Conservation (phyloP, 2,888 invertebrate genomes). For the Eupithecia tripunctaria region DNA sequence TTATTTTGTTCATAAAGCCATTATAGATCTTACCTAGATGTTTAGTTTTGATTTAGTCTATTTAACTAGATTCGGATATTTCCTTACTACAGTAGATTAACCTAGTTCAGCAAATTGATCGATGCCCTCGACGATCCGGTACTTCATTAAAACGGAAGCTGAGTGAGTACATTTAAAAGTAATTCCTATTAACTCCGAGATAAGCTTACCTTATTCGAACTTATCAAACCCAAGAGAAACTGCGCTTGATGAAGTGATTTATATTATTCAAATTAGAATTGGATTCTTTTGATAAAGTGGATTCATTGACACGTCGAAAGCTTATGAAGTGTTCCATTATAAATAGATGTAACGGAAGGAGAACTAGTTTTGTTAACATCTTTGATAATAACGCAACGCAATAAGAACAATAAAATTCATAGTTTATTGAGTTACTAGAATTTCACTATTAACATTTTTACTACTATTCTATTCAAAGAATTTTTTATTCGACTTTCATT, state of each 20-base stretch:
- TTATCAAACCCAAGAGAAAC: constrained; percentile 30
- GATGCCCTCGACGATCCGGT: neutral
- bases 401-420: neutral
- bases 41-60: neutral
- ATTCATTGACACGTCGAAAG: constrained; percentile 20
- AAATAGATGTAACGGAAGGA: constrained; percentile 25
- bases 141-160: neutral
- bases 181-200: constrained; percentile 30
- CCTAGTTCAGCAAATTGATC: neutral
- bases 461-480: neutral
- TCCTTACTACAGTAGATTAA: neutral
- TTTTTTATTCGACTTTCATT: neutral
- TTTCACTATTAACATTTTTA: constrained; percentile 4
- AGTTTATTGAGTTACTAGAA: constrained; percentile 8
- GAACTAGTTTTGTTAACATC: constrained; percentile 13
- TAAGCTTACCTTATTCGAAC: constrained; percentile 27
- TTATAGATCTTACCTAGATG: no score
- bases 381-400: constrained; percentile 7
- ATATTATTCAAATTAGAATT: constrained; percentile 29
- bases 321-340: neutral
- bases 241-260: constrained; percentile 29
- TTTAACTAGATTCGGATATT: neutral
- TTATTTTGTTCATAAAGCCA: no score
- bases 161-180: constrained; percentile 26
- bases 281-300: constrained; percentile 16